Evolutionary conservation across 2,797 vertebrate genomes (phyloP), one percentile per base, ranked within the genome.

Genomic region (Betta splendens): DNA sequence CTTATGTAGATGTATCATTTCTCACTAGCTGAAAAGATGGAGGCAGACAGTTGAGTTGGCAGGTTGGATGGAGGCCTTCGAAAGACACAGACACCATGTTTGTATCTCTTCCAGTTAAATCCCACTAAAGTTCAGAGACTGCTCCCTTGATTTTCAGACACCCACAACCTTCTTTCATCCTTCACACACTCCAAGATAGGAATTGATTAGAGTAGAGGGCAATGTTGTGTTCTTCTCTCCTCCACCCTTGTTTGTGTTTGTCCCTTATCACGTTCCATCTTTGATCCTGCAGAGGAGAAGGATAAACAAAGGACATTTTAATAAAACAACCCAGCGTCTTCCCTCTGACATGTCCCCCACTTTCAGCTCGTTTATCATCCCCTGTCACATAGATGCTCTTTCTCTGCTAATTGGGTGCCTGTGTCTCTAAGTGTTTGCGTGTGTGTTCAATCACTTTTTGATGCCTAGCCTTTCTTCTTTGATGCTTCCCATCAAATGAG

Each of bases 401-500:
- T 50, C 39, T 43, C 10, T 44, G 9, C 49, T 70, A 51, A 69
- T 62, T 68, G 32, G 36, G 37, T 0, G 23, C 37, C 46, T 67
- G 61, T 36, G 16, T 55, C 18, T 43, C 32, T 28, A 35, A 26
- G 26, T 57, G 37, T 28, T 20, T 2, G 44, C 38, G 21, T 40
- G 35, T 60, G 56, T 26, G 29, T 71, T 47, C 63, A 62, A 77
- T 81, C 64, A 25, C 26, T 56, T 68, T 66, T 63, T 54, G 46
- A 53, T 61, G 58, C 32, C 16, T 44, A 33, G 57, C 28, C 26
- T 54, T 58, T 47, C 33, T 31, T 58, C 80, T 81, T 77, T 81
- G 74, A 81, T 84, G 81, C 26, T 64, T 74, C 54, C 60, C 13
- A 7, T 82, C 67, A 71, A 75, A 80, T 47, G 26, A 77, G 33